These are phyloP conservation scores for Melozone crissalis DNA, from an alignment of 2,113 vertebrate species.

Conservation along the genomic window DNA sequence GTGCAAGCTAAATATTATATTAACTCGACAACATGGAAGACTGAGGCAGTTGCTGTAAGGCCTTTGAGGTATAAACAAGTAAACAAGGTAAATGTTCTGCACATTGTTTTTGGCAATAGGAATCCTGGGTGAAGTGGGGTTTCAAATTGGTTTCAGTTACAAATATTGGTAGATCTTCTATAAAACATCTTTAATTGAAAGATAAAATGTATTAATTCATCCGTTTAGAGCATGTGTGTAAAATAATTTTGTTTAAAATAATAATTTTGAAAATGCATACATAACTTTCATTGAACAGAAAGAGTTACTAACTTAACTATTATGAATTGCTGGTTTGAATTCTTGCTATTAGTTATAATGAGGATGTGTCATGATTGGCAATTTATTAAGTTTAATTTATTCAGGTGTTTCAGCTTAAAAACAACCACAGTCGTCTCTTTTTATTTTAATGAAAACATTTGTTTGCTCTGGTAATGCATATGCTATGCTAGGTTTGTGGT, in stretches of 20 bases:
- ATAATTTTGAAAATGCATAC: not conserved
- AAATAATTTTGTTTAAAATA: no score
- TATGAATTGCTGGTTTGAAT: not conserved
- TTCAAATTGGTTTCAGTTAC: not conserved
- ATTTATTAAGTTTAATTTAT: not conserved
- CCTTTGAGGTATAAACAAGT: slow-evolving; percentile 89
- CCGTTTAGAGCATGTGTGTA: not conserved
- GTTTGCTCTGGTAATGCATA: rapidly evolving
- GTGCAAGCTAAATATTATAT: slow-evolving; percentile 89
- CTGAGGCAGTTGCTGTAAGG: slow-evolving; percentile 82
- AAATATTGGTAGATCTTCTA: not conserved
- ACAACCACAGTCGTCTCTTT: not conserved
- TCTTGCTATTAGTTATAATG: not conserved
- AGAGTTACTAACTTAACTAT: not conserved
- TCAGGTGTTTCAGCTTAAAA: not conserved
- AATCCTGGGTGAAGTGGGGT: not conserved
- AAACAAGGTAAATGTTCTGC: slow-evolving; percentile 76
- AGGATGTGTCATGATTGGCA: not conserved
- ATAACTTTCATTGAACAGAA: not conserved
- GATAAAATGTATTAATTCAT: not conserved
- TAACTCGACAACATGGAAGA: slow-evolving; percentile 78
- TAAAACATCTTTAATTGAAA: not conserved
- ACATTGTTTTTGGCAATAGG: not conserved
- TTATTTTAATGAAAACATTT: not conserved
- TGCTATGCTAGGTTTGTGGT: not conserved